A percentile compares a stretch with the other conserved stretches of the same genome.
Conservation (phyloP, 30 jellyfish, hydroid and myxozoan genomes). For the Euphysa ruthae region DNA sequence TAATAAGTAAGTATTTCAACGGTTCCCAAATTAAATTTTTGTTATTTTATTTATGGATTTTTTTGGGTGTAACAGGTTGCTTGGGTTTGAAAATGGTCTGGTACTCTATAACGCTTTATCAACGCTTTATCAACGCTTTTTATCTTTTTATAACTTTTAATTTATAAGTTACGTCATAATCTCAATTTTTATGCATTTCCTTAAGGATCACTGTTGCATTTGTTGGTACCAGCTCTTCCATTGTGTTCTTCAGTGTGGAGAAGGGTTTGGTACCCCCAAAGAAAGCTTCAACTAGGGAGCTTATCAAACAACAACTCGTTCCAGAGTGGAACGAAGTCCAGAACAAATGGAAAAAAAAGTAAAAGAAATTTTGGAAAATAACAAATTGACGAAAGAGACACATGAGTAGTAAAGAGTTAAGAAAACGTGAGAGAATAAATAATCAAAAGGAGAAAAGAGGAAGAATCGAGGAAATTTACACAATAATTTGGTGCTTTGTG, state of each 20-base stretch:
- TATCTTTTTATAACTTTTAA: neutral
- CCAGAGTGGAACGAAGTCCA: slow-evolving; percentile 9
- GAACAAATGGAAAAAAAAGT: neutral
- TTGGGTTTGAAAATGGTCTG: no score
- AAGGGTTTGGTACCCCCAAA: slow-evolving; percentile 8
- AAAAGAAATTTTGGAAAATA: no score
- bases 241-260: neutral
- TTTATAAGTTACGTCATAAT: no score
- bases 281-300: slow-evolving; percentile 2
- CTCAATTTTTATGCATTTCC: neutral
- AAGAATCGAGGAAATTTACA: no score
- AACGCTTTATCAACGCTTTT: neutral
- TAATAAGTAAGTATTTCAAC: neutral
- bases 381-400: no score
- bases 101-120: no score
- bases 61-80: no score
- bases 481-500: no score
- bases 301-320: neutral
- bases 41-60: no score
- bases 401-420: no score
- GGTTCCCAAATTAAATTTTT: neutral
- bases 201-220: slow-evolving; percentile 1
- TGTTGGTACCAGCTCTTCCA: slow-evolving; percentile 4
- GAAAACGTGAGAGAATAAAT: no score
- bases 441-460: no score